Conservation (phyloP, 2,888 invertebrate species). For the Neoaliturus tenellus region DNA sequence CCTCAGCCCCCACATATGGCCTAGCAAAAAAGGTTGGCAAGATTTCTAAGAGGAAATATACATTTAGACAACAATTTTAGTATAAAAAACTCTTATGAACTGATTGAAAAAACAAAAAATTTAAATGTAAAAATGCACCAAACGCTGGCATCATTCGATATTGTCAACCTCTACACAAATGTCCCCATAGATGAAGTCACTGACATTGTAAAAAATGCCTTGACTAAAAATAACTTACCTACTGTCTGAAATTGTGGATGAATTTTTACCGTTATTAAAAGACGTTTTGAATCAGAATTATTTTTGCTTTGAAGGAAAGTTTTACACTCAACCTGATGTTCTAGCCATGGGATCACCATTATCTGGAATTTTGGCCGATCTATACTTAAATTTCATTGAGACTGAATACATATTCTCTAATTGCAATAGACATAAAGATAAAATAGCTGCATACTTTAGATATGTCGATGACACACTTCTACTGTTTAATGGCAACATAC, state of each 20-base stretch:
- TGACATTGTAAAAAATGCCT: neutral
- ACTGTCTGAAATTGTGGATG: neutral
- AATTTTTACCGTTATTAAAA: neutral
- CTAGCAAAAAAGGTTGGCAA: too few species aligned
- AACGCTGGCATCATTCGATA: constrained; percentile 7
- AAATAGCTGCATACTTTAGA: neutral
- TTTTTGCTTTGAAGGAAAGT: neutral
- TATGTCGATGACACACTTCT: neutral
- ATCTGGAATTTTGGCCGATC: neutral
- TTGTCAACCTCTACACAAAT: neutral
- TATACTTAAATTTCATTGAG: neutral
- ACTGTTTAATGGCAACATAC: neutral
- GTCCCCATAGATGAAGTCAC: neutral
- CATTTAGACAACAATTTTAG: neutral
- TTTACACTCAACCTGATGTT: neutral
- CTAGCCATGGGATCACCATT: constrained; percentile 6
- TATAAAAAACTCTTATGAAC: neutral
- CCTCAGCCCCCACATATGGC: too few species aligned
- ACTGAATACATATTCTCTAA: neutral
- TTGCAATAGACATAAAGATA: neutral
- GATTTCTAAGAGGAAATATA: too few species aligned
- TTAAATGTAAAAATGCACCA: neutral
- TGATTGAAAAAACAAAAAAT: neutral
- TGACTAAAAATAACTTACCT: neutral
- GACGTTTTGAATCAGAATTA: neutral